Conservation (phyloP, 2,888 invertebrate species). For the Frankliniella fusca region DNA sequence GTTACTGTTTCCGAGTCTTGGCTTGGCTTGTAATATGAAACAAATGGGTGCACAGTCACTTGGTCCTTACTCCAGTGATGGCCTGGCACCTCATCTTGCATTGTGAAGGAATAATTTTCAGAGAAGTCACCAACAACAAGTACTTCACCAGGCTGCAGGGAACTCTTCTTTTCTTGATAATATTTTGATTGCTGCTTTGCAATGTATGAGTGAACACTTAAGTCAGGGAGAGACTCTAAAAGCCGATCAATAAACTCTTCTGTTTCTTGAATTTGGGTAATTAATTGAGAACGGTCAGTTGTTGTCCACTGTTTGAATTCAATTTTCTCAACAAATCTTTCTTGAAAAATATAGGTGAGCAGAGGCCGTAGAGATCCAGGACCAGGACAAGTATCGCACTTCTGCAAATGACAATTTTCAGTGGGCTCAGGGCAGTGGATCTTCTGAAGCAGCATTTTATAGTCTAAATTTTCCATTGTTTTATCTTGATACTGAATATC, state of each 20-base stretch:
- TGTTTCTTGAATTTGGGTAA: conserved; percentile 16
- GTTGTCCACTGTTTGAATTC: conserved; percentile 28
- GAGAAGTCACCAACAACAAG: neutral
- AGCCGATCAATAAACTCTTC: conserved; percentile 30
- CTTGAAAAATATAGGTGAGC: neutral
- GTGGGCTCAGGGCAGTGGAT: neutral
- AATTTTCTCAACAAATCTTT: neutral
- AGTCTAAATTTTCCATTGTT: neutral
- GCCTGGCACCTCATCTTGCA: neutral
- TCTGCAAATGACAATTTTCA: neutral
- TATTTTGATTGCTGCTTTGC: neutral
- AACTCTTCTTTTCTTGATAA: neutral
- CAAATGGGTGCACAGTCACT: neutral
- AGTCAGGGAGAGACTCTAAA: neutral
- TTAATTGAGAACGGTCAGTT: conserved; percentile 7
- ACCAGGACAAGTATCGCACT: neutral
- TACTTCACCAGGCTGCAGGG: neutral
- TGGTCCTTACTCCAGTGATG: neutral
- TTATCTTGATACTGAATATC: conserved; percentile 26
- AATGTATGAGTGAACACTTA: neutral
- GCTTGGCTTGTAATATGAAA: neutral
- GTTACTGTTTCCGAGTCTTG: neutral
- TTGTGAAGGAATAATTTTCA: neutral
- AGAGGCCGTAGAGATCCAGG: neutral
- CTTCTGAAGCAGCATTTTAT: conserved; percentile 18